Percentiles rank a stretch among this genome's conserved stretches.
Evolutionary conservation across 2,113 vertebrate species (phyloP).

Genomic region (Limanda limanda): DNA sequence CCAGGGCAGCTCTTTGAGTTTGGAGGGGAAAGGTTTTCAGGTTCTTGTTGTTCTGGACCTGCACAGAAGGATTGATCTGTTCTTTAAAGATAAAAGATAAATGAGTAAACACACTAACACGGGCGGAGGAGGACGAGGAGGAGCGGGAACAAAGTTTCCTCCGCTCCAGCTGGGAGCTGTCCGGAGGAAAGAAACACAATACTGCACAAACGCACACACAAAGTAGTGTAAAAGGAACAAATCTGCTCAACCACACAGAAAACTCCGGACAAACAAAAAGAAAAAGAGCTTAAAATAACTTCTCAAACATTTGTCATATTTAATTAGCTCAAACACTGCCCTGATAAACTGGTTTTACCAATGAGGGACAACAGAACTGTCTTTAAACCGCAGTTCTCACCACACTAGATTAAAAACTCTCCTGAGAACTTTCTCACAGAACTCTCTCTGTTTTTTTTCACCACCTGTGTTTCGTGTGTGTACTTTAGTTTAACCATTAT

Average conservation of each 20-base stretch:
- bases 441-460: background rate
- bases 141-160: slow-evolving; percentile 14
- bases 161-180: slow-evolving; percentile 40
- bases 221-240: background rate
- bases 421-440: background rate
- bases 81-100: background rate
- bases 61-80: background rate
- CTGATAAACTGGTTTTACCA: background rate
- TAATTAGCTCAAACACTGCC: background rate
- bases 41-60: background rate
- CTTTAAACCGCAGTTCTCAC: background rate
- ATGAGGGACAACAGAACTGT: background rate
- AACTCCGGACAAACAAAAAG: background rate
- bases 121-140: slow-evolving; percentile 4
- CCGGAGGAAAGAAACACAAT: slow-evolving; percentile 11
- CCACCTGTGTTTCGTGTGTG: slow-evolving; percentile 6
- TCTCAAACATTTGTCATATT: background rate
- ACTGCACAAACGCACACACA: background rate
- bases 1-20: background rate
- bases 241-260: background rate
- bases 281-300: background rate
- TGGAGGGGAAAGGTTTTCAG: background rate
- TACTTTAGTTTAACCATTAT: slow-evolving; percentile 64
- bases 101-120: slow-evolving; percentile 32
- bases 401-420: background rate